Evolutionary conservation across 2,113 vertebrate genomes (phyloP), one percentile per base, ranked within the genome.

Genomic region (Orcinus orca): DNA sequence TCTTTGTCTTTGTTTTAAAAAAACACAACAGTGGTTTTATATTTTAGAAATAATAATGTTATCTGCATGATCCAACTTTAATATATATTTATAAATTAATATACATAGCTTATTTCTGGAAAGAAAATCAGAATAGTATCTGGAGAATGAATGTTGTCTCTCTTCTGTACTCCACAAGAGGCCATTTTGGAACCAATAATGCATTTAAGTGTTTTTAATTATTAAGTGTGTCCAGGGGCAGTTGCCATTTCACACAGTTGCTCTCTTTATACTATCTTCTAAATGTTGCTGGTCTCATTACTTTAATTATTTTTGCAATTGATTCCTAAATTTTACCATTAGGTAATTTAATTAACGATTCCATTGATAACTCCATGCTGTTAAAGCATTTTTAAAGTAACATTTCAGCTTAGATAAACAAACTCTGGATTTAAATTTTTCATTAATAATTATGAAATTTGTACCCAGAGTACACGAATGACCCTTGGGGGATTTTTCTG

Each of bases 271-370:
- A 89, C 90, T 95, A 76, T 96, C 73, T 95, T 92, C 95, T 96
- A 96, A 97, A 90, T 91, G 93, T 80, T 87, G 68, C 50, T 84
- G 87, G 50, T 97, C 86, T 97, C 93, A 96, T 96, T 96, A 92
- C 90, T 97, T 96, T 96, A 95, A 97, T 96, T 97, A 96, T 97
- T 96, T 97, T 97, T 97, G 84, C 93, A 97, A 97, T 96, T 90
- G 92, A 96, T 96, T 96, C 31, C 68, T 95, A 97, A 95, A 96
- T 95, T 96, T 97, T 96, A 84, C 93, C 92, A 92, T 96, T 90
- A 96, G 74, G 68, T 97, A 96, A 97, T 93, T 98, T 90, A 97
- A 97, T 97, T 97, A 96, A 96, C 88, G 68, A 96, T 96, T 76
- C 38, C 17, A 96, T 87, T 95, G 83, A 89, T 92, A 96, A 95